These are phyloP conservation scores for Noturus placidus DNA, from an alignment of 2,113 vertebrate genomes.

Conservation along the genomic window DNA sequence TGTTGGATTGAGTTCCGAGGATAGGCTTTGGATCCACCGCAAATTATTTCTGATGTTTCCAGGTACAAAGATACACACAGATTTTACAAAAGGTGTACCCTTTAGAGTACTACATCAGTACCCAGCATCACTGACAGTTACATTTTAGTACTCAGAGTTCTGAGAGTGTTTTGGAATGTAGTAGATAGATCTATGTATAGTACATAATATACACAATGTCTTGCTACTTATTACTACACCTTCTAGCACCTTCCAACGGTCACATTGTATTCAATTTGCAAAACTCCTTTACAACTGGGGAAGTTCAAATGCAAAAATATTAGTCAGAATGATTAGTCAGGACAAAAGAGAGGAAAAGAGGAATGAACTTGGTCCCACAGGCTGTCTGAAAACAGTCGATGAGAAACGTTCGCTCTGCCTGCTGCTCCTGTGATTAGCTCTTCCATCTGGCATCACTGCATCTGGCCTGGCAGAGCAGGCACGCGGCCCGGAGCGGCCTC, in stretches of 20 bases:
- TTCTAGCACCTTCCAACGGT: neutral
- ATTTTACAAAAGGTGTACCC: neutral
- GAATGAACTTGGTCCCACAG: slow-evolving; percentile 57
- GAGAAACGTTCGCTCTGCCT: slow-evolving; percentile 58
- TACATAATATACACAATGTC: neutral
- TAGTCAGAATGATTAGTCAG: slow-evolving; percentile 8
- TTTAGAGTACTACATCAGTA: neutral
- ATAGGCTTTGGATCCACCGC: neutral
- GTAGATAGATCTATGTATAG: neutral
- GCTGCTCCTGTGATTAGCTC: slow-evolving; percentile 73
- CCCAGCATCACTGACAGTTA: neutral
- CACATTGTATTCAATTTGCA: neutral
- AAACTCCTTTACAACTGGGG: neutral
- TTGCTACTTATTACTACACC: neutral
- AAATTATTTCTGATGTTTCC: neutral
- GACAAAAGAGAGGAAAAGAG: slow-evolving; percentile 51
- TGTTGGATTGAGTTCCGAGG: neutral
- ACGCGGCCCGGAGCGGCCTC: slow-evolving; percentile 59
- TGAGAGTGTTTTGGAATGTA: neutral
- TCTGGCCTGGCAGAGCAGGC: slow-evolving; percentile 57
- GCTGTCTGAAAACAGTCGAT: slow-evolving; percentile 59
- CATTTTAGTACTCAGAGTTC: neutral
- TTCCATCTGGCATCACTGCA: slow-evolving; percentile 73
- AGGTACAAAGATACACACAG: neutral
- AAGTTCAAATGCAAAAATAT: slow-evolving; percentile 30